Base-by-base conservation (phyloP, 2,113 vertebrate species). In the Callionymus lyra region DNA sequence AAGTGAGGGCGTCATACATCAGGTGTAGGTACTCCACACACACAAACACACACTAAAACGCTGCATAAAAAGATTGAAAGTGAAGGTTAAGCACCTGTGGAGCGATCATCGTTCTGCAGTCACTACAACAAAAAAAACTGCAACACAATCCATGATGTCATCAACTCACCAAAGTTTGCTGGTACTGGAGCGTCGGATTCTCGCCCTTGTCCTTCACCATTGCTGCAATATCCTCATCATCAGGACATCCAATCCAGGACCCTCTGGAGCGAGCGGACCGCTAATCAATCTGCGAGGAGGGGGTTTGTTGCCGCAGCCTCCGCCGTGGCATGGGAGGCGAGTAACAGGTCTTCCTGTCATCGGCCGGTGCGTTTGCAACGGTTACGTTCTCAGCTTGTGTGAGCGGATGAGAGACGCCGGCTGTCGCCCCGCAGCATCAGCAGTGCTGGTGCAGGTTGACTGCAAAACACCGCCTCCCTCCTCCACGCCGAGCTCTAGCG, bases 91-190 rank as follows among this genome's bases (percentile, higher is more conserved):
- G n/a, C n/a, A n/a, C n/a, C n/a, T n/a, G n/a, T n/a, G n/a, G n/a
- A n/a, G n/a, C n/a, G n/a, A n/a, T n/a, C n/a, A n/a, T 12, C 27
- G 4, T 14, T 44, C 31, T 14, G n/a, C 14, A 44, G 34, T 39
- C 43, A 41, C 50, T 34, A 47, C 50, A 19, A 38, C 21, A 11
- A 32, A n/a, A n/a, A n/a, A n/a, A 27, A 8, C 21, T 27, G 21
- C 21, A 58, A 13, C 54, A 38, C 10, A 27, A 42, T 41, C 21
- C 3, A 27, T 43, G 38, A 54, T 41, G 52, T 56, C 48, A 53
- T 53, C 4, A 41, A 79, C 83, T 85, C 77, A 85, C 83, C 82
- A 85, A 82, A 84, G 82, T 85, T 85, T 85, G 83, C 70, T 85
- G 83, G 15, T 84, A 85, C 52, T 82, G 82, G 31, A 85, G 80